These are phyloP conservation scores for Myioborus melanocephalus DNA, from an alignment of 2,797 vertebrate species.

Conservation along the genomic window DNA sequence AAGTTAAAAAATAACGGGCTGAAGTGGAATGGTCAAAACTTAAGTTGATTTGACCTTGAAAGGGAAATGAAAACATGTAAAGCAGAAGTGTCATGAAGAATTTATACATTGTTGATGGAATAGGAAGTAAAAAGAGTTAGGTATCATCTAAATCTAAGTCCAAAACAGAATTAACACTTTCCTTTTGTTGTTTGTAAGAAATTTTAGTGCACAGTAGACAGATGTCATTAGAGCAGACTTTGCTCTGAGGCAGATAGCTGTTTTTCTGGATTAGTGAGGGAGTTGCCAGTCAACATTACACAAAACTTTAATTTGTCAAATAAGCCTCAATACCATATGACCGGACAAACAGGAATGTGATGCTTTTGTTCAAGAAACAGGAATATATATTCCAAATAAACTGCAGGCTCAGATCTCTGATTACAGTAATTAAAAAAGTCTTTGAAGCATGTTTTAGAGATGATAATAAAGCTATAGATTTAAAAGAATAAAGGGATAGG, in stretches of 20 bases:
- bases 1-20: neutral
- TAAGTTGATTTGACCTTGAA: neutral
- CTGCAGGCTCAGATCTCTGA: neutral
- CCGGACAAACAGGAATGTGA: neutral
- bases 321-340: neutral
- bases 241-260: neutral
- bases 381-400: neutral
- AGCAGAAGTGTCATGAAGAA: neutral
- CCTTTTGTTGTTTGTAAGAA: neutral
- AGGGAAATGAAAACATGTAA: neutral
- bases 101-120: neutral
- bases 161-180: neutral
- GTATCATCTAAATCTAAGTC: neutral
- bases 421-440: neutral
- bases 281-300: neutral
- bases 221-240: neutral
- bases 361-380: neutral
- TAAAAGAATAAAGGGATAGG: neutral
- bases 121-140: neutral
- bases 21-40: neutral
- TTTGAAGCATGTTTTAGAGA: neutral
- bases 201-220: neutral
- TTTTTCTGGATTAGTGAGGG: neutral
- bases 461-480: neutral
- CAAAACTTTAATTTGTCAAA: neutral